These are phyloP conservation scores for Paratrypauchen microcephalus DNA, from an alignment of 2,797 vertebrate species.

Conservation along the genomic window DNA sequence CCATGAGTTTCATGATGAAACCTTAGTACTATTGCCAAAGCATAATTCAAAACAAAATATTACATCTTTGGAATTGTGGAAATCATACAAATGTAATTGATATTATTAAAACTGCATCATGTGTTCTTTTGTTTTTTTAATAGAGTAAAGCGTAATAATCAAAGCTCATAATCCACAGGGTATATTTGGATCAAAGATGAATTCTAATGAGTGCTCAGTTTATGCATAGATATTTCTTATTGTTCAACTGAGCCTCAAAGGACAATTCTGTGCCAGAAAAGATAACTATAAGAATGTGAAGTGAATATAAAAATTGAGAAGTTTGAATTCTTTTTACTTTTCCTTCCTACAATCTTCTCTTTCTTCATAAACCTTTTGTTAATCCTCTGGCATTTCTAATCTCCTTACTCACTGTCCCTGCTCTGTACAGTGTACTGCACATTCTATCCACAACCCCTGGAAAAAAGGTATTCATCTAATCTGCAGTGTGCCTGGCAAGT, in stretches of 20 bases:
- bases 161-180: neutral
- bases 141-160: no score
- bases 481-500: no score
- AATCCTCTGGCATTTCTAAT: neutral
- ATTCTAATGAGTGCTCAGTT: neutral
- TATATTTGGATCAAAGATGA: neutral
- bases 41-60: neutral
- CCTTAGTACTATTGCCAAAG: neutral
- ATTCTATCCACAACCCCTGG: no score
- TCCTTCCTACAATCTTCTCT: neutral
- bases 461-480: no score
- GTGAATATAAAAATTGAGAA: neutral
- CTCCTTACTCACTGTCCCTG: neutral
- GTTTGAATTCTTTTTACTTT: neutral
- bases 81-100: neutral
- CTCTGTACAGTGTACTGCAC: neutral
- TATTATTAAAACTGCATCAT: no score
- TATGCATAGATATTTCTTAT: neutral
- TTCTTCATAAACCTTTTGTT: no score
- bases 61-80: neutral
- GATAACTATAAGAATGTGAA: slow-evolving; percentile 1
- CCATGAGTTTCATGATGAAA: neutral
- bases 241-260: neutral
- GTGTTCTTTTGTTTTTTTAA: no score
- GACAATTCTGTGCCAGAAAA: neutral